Evolutionary conservation across 2,113 vertebrate species (phyloP).

Genomic region (Dunckerocampus dactyliophorus): DNA sequence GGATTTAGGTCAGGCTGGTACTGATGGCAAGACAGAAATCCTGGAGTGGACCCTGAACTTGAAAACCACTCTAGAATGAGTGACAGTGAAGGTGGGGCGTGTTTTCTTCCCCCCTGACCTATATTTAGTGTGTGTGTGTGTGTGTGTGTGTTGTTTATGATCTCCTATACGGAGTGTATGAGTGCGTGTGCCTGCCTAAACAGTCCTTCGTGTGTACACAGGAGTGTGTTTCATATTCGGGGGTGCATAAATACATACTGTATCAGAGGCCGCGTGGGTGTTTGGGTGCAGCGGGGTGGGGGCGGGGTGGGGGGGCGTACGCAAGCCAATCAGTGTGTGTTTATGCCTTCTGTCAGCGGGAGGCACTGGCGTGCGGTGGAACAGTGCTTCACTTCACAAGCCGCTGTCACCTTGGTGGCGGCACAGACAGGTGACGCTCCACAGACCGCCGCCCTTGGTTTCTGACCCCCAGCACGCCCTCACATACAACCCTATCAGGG

Average conservation of each 20-base stretch:
- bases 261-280: constrained; percentile 19
- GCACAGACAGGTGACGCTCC: constrained; percentile 34
- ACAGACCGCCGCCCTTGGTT: constrained; percentile 22
- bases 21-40: constrained; percentile 62
- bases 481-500: not conserved
- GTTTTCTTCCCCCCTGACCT: constrained; percentile 58
- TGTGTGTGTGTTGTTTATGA: not conserved
- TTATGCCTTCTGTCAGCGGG: constrained; percentile 61
- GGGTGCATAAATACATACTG: constrained; percentile 22
- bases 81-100: constrained; percentile 20
- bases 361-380: constrained; percentile 33
- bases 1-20: constrained; percentile 79
- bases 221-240: constrained; percentile 18
- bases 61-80: constrained; percentile 15
- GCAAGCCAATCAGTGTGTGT: constrained; percentile 61
- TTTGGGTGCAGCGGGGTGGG: constrained; percentile 15
- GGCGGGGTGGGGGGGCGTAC: constrained; percentile 7
- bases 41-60: constrained; percentile 63
- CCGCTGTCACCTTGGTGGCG: constrained; percentile 34
- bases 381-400: constrained; percentile 50
- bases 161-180: constrained; percentile 9
- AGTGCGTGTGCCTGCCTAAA: constrained; percentile 6
- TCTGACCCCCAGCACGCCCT: constrained; percentile 9
- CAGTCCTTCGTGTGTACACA: constrained; percentile 26
- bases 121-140: constrained; percentile 50